phyloP scores from a whole-genome alignment of 2,888 invertebrate species.

The Dendrolimus houi region DNA sequence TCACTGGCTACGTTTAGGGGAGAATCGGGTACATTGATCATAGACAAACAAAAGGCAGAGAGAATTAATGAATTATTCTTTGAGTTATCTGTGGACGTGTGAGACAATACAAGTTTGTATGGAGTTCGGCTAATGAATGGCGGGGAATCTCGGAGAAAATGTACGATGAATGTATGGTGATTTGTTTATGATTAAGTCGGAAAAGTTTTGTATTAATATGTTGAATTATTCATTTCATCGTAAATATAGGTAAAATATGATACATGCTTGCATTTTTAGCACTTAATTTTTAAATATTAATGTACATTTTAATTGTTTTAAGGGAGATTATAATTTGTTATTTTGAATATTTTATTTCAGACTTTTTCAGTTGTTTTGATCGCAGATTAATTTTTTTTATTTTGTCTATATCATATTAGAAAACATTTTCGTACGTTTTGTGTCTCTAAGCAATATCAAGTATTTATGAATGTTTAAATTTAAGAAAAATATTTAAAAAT shows the following conservation, averaged over 20 bases:
- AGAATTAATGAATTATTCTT: slow-evolving; percentile 69
- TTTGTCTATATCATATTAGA: too few species aligned
- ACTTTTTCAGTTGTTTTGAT: too few species aligned
- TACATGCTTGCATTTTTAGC: too few species aligned
- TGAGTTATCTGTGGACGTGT: slow-evolving; percentile 37
- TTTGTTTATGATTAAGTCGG: slow-evolving; percentile 27
- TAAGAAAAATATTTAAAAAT: too few species aligned
- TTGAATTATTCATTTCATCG: slow-evolving; percentile 6
- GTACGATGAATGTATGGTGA: slow-evolving; percentile 35
- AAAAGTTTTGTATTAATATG: slow-evolving; percentile 10
- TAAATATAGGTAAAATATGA: background rate
- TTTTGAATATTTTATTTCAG: too few species aligned
- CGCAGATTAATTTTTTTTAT: too few species aligned
- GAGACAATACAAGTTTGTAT: slow-evolving; percentile 37
- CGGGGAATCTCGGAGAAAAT: slow-evolving; percentile 35
- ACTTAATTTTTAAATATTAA: too few species aligned
- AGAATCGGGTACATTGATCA: slow-evolving; percentile 44
- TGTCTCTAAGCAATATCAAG: too few species aligned
- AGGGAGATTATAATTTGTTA: too few species aligned
- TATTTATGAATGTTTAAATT: too few species aligned
- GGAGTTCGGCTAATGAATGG: slow-evolving; percentile 40
- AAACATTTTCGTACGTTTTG: too few species aligned
- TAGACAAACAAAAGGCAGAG: slow-evolving; percentile 52
- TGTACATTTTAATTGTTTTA: too few species aligned
- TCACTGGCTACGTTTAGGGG: slow-evolving; percentile 20